Conservation (phyloP, 1,140 invertebrate species). For the Lordiphosa clarofinis region DNA sequence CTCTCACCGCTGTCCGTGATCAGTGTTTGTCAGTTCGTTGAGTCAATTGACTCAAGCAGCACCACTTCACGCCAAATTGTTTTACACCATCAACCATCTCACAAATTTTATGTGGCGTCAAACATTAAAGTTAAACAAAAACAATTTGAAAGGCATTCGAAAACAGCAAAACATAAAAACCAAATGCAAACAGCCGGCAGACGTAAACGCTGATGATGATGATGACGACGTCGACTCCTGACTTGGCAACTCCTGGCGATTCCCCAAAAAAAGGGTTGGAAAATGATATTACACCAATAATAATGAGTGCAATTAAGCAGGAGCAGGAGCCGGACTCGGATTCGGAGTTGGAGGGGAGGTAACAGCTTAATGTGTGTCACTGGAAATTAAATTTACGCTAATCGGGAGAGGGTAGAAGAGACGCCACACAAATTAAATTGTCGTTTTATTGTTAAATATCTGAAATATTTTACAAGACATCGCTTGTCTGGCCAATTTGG, state of each 20-base stretch:
- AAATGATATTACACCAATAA: conserved; percentile 68
- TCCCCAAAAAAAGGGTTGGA: conserved; percentile 22
- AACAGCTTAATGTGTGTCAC: conserved; percentile 75
- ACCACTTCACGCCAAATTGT: neutral
- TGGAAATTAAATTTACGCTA: conserved; percentile 74
- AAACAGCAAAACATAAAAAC: conserved; percentile 54
- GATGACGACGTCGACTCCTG: conserved; percentile 6
- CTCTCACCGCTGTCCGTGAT: no score
- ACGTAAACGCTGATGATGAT: conserved; percentile 12
- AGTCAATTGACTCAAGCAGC: no score
- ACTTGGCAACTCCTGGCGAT: conserved; percentile 2
- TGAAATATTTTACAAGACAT: conserved; percentile 61
- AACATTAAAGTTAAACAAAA: conserved; percentile 55
- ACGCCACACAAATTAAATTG: conserved; percentile 65
- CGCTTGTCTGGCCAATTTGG: conserved; percentile 54
- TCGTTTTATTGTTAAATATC: conserved; percentile 75
- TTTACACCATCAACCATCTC: no score
- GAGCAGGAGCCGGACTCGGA: neutral
- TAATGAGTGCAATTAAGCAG: conserved; percentile 70
- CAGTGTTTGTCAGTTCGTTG: no score
- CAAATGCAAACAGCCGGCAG: conserved; percentile 65
- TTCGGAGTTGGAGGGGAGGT: conserved; percentile 1
- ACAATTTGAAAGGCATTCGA: conserved; percentile 23
- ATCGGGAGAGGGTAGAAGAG: conserved; percentile 23
- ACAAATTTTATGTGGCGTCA: conserved; percentile 58